Conservation (phyloP, 2,888 invertebrate genomes). For the Drosophila nr. perissopoda region DNA sequence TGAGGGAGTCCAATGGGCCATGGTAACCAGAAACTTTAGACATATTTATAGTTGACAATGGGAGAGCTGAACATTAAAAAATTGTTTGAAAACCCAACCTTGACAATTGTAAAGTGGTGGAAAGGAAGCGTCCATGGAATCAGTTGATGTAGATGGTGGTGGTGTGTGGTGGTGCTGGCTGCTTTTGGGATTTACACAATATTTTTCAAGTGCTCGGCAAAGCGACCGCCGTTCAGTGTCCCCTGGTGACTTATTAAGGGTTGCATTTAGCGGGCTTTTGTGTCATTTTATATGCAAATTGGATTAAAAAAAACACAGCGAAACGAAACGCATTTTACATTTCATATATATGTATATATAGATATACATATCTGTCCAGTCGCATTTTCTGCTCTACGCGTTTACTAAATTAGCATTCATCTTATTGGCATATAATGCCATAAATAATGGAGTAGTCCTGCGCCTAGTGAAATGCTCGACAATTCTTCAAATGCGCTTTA, state of each 20-base stretch:
- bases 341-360: constrained; percentile 22
- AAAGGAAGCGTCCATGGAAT: constrained; percentile 16
- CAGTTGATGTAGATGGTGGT: constrained; percentile 9
- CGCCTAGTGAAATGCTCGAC: constrained; percentile 14
- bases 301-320: constrained; percentile 72
- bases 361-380: constrained; percentile 35
- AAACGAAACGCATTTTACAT: constrained; percentile 65
- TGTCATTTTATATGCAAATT: constrained; percentile 81
- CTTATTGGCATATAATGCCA: constrained; percentile 71
- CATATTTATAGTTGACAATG: constrained; percentile 79
- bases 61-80: background rate
- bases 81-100: constrained; percentile 61
- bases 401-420: constrained; percentile 69
- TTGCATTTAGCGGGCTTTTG: constrained; percentile 82
- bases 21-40: constrained; percentile 81
- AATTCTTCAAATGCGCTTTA: constrained; percentile 64
- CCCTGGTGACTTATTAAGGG: constrained; percentile 82
- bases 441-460: constrained; percentile 52
- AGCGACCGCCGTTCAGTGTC: constrained; percentile 70
- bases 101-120: constrained; percentile 79
- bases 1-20: constrained; percentile 65
- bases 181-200: constrained; percentile 78
- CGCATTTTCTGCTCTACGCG: constrained; percentile 55
- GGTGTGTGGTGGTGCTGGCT: constrained; percentile 41
- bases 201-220: constrained; percentile 75